Percentiles rank a stretch among this genome's conserved stretches.
Conservation (phyloP, 2,888 invertebrate genomes). For the Pristionchus maxplancki region DNA sequence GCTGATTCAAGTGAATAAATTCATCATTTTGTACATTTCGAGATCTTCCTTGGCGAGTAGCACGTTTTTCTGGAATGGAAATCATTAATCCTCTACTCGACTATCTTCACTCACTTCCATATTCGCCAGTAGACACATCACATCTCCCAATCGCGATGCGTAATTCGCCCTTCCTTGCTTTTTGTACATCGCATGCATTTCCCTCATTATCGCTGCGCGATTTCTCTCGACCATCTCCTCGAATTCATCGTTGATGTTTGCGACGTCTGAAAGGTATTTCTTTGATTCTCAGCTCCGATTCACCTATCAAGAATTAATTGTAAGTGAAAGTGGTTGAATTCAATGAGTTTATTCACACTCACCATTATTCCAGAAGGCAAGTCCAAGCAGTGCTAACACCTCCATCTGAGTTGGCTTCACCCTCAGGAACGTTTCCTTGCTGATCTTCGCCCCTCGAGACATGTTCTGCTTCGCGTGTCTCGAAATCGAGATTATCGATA, state of each 20-base stretch:
- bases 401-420: not conserved
- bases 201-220: not conserved
- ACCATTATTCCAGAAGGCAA: not conserved
- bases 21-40: slow-evolving; percentile 3
- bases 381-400: not conserved
- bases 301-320: no score
- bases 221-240: not conserved
- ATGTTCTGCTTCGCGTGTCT: not conserved
- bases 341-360: not conserved
- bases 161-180: not conserved
- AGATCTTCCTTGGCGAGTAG: not conserved
- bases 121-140: not conserved
- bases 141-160: not conserved
- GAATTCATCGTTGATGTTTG: not conserved
- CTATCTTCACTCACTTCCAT: not conserved
- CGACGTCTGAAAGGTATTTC: not conserved
- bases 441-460: not conserved
- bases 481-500: no score
- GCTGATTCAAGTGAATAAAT: not conserved
- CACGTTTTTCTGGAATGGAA: not conserved
- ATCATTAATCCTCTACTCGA: not conserved
- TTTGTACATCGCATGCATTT: not conserved
- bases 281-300: not conserved
- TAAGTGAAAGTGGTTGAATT: no score
- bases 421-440: not conserved